Evolutionary conservation across 2,888 invertebrate genomes (phyloP).

Genomic region (Amiota communis): DNA sequence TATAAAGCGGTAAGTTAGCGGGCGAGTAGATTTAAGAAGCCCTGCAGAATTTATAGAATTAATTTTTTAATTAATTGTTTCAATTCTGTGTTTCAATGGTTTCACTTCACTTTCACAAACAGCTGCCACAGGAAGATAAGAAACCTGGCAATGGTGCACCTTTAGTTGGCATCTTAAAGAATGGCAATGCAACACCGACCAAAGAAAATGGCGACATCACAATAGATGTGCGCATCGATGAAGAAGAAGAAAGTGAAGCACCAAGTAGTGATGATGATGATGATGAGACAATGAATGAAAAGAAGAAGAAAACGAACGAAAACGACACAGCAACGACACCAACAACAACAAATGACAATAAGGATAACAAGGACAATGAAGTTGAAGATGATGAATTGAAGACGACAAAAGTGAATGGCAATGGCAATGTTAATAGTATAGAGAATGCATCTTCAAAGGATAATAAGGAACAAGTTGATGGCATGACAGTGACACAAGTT

Average conservation of each 20-base stretch:
- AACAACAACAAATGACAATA: not conserved
- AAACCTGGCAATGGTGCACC: conserved; percentile 68
- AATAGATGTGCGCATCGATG: conserved; percentile 53
- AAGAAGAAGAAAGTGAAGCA: conserved; percentile 50
- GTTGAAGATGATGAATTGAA: conserved; percentile 18
- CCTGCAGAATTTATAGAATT: conserved; percentile 20
- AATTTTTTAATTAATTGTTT: conserved; percentile 31
- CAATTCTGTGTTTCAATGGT: not conserved
- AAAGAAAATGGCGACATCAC: conserved; percentile 54
- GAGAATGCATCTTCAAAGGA: not conserved
- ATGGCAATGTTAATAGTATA: not conserved
- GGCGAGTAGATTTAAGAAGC: not conserved
- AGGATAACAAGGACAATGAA: conserved; percentile 5
- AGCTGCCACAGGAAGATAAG: conserved; percentile 71
- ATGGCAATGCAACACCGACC: conserved; percentile 63
- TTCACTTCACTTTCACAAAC: conserved; percentile 2
- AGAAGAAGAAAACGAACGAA: conserved; percentile 23
- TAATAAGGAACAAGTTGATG: not conserved
- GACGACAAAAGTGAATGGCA: conserved; percentile 17
- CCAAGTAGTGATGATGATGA: conserved; percentile 31
- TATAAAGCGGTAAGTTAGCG: conserved; percentile 75
- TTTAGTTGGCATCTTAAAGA: conserved; percentile 72
- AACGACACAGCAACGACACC: not conserved
- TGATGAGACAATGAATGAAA: conserved; percentile 22
- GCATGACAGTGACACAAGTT: not conserved